These are phyloP conservation scores for Phataginus tricuspis DNA, from an alignment of 2,797 vertebrate species.

Conservation along the genomic window DNA sequence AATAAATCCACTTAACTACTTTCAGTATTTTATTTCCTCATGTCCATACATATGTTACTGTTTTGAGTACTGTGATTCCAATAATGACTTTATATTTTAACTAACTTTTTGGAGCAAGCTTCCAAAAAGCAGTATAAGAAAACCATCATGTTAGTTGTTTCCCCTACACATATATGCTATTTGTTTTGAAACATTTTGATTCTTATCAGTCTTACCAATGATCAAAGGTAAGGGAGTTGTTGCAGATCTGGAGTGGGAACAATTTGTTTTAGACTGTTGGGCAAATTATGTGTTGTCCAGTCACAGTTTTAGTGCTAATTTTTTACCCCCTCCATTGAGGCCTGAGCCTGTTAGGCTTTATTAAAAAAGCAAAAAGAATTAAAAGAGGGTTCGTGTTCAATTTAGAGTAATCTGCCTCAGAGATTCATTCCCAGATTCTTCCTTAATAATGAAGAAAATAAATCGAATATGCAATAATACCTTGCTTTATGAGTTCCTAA, in stretches of 20 bases:
- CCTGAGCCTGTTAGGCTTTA: slow-evolving; percentile 17
- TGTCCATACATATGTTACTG: neutral
- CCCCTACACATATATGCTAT: neutral
- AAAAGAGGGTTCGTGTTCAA: neutral
- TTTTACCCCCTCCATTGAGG: neutral
- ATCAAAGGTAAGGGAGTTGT: neutral
- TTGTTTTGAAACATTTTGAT: slow-evolving; percentile 46
- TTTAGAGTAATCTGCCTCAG: slow-evolving; percentile 27
- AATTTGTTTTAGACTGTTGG: slow-evolving; percentile 55
- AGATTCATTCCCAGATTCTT: slow-evolving; percentile 53
- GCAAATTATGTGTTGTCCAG: slow-evolving; percentile 37
- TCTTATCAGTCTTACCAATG: neutral
- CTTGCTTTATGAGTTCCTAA: slow-evolving; percentile 48
- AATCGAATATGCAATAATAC: slow-evolving; percentile 2
- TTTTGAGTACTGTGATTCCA: neutral
- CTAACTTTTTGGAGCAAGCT: neutral
- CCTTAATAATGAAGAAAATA: slow-evolving; percentile 36
- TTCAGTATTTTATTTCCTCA: neutral
- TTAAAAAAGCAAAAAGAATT: neutral
- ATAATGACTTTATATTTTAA: slow-evolving; percentile 38
- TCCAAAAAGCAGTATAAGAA: slow-evolving; percentile 32
- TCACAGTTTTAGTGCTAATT: neutral
- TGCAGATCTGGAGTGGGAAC: slow-evolving; percentile 36
- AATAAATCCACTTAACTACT: neutral
- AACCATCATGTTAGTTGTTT: slow-evolving; percentile 13